These are phyloP conservation scores for Ptychoptera albimana DNA, from an alignment of 2,888 invertebrate species.

Conservation along the genomic window DNA sequence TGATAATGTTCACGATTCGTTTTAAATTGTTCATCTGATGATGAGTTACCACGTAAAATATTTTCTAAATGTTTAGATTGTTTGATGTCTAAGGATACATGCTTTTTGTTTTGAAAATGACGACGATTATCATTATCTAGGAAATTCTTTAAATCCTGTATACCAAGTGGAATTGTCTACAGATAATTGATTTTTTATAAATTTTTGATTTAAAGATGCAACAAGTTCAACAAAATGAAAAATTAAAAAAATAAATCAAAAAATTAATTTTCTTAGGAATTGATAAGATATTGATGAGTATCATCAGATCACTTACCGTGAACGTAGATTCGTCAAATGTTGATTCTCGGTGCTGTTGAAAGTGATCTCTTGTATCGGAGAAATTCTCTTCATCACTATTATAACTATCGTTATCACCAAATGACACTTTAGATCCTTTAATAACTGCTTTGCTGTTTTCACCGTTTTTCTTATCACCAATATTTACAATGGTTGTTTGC, in stretches of 20 bases:
- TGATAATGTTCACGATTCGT: constrained; percentile 29
- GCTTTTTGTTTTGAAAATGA: constrained; percentile 30
- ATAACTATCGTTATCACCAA: constrained; percentile 14
- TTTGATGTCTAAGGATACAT: constrained; percentile 29
- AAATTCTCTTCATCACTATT: constrained; percentile 30
- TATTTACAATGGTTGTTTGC: constrained; percentile 21
- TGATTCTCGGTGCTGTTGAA: constrained; percentile 27
- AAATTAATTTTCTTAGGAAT: neutral
- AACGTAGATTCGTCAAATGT: constrained; percentile 31
- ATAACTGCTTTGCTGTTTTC: constrained; percentile 14
- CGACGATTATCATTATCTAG: constrained; percentile 26
- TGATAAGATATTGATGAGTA: too few relatives aligned
- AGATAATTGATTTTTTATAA: neutral
- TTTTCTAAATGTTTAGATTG: constrained; percentile 28
- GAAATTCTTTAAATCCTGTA: constrained; percentile 24
- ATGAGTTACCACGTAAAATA: constrained; percentile 28
- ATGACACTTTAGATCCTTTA: constrained; percentile 29
- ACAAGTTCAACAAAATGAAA: neutral
- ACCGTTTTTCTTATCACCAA: constrained; percentile 9
- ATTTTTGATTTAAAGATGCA: neutral
- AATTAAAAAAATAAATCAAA: neutral
- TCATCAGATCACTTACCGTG: constrained; percentile 16
- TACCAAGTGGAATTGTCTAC: neutral
- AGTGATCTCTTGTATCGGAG: constrained; percentile 27
- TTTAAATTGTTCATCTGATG: constrained; percentile 27